Evolutionary conservation across 1,140 invertebrate species (phyloP).

Genomic region (Chironomus striatipennis): DNA sequence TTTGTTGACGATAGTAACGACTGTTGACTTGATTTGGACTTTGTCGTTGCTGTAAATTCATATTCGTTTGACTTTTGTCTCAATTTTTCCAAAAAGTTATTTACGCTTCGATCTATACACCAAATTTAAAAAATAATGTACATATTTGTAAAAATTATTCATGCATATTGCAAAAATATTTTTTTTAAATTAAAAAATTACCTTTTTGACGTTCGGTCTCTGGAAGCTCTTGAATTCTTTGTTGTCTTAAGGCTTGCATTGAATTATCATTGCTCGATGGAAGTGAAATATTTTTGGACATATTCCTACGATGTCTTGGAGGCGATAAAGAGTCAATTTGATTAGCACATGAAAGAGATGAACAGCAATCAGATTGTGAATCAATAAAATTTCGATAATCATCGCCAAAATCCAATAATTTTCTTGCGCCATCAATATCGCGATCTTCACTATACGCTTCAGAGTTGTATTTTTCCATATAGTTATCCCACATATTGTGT

Average conservation of each 20-base stretch:
- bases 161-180: too few relatives aligned
- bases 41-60: slow-evolving; percentile 30
- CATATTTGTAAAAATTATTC: background rate
- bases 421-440: slow-evolving; percentile 72
- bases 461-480: slow-evolving; percentile 85
- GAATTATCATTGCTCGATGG: background rate
- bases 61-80: slow-evolving; percentile 32
- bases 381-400: slow-evolving; percentile 79
- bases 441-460: slow-evolving; percentile 85
- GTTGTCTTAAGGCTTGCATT: background rate
- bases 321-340: slow-evolving; percentile 51
- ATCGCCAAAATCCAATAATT: slow-evolving; percentile 78
- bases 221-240: slow-evolving; percentile 6
- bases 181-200: background rate
- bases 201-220: background rate
- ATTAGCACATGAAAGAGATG: slow-evolving; percentile 59
- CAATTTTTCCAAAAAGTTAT: background rate
- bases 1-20: too few relatives aligned
- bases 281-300: slow-evolving; percentile 22
- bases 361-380: slow-evolving; percentile 74
- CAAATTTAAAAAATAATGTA: background rate
- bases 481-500: slow-evolving; percentile 70
- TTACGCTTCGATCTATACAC: background rate
- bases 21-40: slow-evolving; percentile 29
- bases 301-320: slow-evolving; percentile 33